Evolutionary conservation across 2,113 vertebrate species (phyloP), one percentile per base, ranked within the genome.

Genomic region (Panthera tigris): DNA sequence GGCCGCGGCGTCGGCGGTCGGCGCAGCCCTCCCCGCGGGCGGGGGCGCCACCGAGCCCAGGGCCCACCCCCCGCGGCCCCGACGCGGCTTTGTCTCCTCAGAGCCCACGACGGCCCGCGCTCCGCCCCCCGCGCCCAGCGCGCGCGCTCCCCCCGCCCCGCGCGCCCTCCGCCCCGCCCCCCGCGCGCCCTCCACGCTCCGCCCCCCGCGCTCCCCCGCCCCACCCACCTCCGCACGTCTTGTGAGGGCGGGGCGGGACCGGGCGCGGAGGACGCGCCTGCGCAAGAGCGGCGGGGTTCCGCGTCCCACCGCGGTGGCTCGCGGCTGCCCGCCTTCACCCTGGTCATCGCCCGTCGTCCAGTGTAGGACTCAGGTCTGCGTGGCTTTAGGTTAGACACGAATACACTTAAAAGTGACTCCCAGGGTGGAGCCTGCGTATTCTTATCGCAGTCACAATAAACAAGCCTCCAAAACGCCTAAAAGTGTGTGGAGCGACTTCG

Each of bases 1-100:
- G 15, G 55, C 13, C 3, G 57, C 39, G 52, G 50, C 1, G 79
- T 68, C 36, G 25, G 89, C n/a, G 78, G 13, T 10, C 76, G 0
- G 0, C 78, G 7, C 61, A 68, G 74, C 87, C 29, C 31, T 61
- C 31, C 2, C 36, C 12, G 71, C 89, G 52, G 71, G 80, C 97
- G 65, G 89, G 95, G 96, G 96, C 97, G 93, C 96, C 91, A 66
- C 82, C 2, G 63, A 92, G 89, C 69, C 63, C 41, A 21, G 36
- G 85, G 80, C 63, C 93, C 88, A 90, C 63, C 95, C 97, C 48
- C 45, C 50, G 89, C 84, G 82, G 81, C 71, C 78, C 39, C 15
- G 50, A 78, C 25, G 82, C 45, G 29, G 92, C 96, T 98, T 96
- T 98, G 97, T 98, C 89, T 97, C 7, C 84, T 41, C 61, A 0